Conservation (phyloP, 1,140 invertebrate genomes). For the Acarapis woodi region DNA sequence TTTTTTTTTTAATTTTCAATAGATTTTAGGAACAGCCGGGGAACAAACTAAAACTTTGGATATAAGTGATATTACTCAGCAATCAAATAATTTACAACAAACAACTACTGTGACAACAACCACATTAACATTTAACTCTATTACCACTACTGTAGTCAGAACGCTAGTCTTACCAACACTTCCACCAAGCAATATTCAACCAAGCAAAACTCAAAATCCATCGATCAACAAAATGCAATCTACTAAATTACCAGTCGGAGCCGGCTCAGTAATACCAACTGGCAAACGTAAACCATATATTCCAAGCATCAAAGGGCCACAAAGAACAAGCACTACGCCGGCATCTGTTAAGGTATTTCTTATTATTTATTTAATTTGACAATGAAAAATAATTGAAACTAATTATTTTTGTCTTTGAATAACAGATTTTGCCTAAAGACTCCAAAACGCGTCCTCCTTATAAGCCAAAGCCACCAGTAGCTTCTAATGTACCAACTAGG, state of each 20-base stretch:
- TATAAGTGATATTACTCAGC: not conserved
- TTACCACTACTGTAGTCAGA: constrained; percentile 10
- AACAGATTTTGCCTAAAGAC: too few relatives aligned
- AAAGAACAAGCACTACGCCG: constrained; percentile 1
- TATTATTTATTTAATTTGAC: too few relatives aligned
- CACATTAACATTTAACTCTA: constrained; percentile 11
- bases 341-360: constrained; percentile 5
- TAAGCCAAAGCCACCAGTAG: constrained; percentile 3
- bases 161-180: constrained; percentile 11
- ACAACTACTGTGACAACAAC: constrained; percentile 12
- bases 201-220: constrained; percentile 3
- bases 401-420: too few relatives aligned
- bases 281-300: constrained; percentile 5
- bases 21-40: constrained; percentile 6
- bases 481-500: constrained; percentile 1
- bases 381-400: too few relatives aligned
- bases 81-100: not conserved
- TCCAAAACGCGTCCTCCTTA: constrained; percentile 6
- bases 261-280: constrained; percentile 1
- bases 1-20: too few relatives aligned
- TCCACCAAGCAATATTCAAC: constrained; percentile 5
- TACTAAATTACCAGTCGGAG: not conserved
- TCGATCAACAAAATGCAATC: not conserved
- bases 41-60: constrained; percentile 4
- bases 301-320: constrained; percentile 1